Evolutionary conservation across 1,140 invertebrate genomes (phyloP), one percentile per base, ranked within the genome.

Genomic region (Chrysoperla carnea): DNA sequence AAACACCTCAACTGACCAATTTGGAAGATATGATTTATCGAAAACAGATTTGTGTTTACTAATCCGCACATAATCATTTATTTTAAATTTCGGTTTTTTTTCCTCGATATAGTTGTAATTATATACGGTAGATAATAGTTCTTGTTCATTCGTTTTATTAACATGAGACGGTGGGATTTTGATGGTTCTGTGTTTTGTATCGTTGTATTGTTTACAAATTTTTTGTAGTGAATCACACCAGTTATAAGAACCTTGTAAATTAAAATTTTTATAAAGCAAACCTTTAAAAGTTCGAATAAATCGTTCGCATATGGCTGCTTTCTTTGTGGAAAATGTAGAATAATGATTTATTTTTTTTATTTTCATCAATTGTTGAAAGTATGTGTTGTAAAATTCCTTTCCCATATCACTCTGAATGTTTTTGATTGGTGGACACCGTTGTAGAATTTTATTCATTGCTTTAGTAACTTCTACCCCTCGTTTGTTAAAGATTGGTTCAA

Each of bases 281-380:
- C 43, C 46, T 55, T 63, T 65, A 17, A 67, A 43, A 8, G 59
- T 63, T 14, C 56, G 46, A 52, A 63, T 61, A 27, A 63, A 63
- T 23, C 64, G 44, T 53, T 66, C 60, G 17, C 56, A 49, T 38
- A 65, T 53, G 2, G 54, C 48, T 17, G 60, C 56, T 57, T 66
- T 66, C 13, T 54, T 51, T 23, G 52, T 47, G 42, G 44, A 54
- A 39, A 54, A 56, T n/a, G 53, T 60, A n/a, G 49, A 49, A 44
- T 57, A 60, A 23, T 54, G 48, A 46, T 53, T 52, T 29, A 58
- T 50, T 12, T 55, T 48, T 48, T 55, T 48, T 39, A 47, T 48
- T 48, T 52, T 43, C 47, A 61, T 54, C 31, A 62, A 40, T 6
- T 36, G 27, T 37, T 48, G 23, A 46, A 60, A 61, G 11, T 49